These are phyloP conservation scores for Drosophila nigrodunni DNA, from an alignment of 1,140 invertebrate genomes.

Conservation along the genomic window DNA sequence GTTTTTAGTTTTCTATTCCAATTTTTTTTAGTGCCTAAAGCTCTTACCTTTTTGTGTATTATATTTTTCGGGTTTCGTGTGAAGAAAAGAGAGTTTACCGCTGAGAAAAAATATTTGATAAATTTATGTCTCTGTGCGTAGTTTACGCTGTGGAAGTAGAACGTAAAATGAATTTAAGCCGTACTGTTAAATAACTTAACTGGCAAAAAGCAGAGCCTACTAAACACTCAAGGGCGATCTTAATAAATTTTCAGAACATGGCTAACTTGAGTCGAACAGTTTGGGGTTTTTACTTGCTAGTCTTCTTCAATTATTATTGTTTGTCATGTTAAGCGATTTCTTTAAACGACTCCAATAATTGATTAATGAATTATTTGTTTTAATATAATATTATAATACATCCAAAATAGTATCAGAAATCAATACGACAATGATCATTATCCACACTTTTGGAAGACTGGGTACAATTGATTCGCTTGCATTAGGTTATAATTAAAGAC, in stretches of 20 bases:
- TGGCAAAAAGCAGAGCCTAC: slow-evolving; percentile 22
- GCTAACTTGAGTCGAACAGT: neutral
- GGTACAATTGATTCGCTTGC: neutral
- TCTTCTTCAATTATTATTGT: too few species aligned
- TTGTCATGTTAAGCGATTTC: too few species aligned
- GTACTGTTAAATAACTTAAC: neutral
- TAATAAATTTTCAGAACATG: neutral
- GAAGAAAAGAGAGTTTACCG: neutral
- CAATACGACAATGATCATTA: too few species aligned
- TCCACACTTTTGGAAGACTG: too few species aligned
- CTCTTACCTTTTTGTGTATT: slow-evolving; percentile 5
- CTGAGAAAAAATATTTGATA: slow-evolving; percentile 1
- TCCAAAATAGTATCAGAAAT: too few species aligned
- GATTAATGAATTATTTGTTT: too few species aligned
- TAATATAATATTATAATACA: too few species aligned
- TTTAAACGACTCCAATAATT: too few species aligned
- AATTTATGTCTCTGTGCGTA: slow-evolving; percentile 17
- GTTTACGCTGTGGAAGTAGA: slow-evolving; percentile 35
- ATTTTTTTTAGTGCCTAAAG: too few species aligned
- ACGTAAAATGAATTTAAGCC: slow-evolving; percentile 17
- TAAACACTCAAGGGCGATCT: neutral
- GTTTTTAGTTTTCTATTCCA: too few species aligned
- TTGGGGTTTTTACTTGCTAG: too few species aligned
- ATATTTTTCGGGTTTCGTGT: neutral
- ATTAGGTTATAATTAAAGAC: neutral